phyloP scores from a whole-genome alignment of 2,888 invertebrate species.

The Orgyia antiqua region DNA sequence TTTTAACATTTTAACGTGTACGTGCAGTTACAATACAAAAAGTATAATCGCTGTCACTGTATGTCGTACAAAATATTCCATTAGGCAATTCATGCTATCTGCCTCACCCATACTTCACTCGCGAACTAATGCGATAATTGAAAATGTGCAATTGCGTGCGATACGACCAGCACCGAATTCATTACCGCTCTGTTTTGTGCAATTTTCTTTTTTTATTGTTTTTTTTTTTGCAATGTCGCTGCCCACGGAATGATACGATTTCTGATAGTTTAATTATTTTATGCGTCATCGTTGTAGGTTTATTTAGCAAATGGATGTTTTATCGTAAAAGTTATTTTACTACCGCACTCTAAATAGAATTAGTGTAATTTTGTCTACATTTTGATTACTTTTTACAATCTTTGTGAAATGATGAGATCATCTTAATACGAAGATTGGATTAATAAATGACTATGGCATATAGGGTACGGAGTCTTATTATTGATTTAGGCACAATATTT shows the following conservation, averaged over 20 bases:
- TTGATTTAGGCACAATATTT: too few species aligned
- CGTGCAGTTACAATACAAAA: background rate
- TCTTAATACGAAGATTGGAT: too few species aligned
- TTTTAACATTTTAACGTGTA: too few species aligned
- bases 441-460: too few species aligned
- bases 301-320: slow-evolving; percentile 39
- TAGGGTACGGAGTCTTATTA: too few species aligned
- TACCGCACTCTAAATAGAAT: slow-evolving; percentile 13
- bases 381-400: too few species aligned
- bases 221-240: slow-evolving; percentile 39
- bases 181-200: slow-evolving; percentile 65
- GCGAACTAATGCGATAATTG: slow-evolving; percentile 76
- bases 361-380: slow-evolving; percentile 15
- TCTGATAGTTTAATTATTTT: slow-evolving; percentile 62
- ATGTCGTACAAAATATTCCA: slow-evolving; percentile 36
- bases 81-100: slow-evolving; percentile 33
- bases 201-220: slow-evolving; percentile 44
- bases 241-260: slow-evolving; percentile 52
- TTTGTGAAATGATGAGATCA: too few species aligned
- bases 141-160: slow-evolving; percentile 79
- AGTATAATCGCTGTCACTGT: background rate
- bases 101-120: slow-evolving; percentile 46
- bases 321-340: slow-evolving; percentile 26
- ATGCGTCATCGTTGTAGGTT: slow-evolving; percentile 35
- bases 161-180: slow-evolving; percentile 69